Evolutionary conservation across 2,113 vertebrate genomes (phyloP).

Genomic region (Pavo muticus): DNA sequence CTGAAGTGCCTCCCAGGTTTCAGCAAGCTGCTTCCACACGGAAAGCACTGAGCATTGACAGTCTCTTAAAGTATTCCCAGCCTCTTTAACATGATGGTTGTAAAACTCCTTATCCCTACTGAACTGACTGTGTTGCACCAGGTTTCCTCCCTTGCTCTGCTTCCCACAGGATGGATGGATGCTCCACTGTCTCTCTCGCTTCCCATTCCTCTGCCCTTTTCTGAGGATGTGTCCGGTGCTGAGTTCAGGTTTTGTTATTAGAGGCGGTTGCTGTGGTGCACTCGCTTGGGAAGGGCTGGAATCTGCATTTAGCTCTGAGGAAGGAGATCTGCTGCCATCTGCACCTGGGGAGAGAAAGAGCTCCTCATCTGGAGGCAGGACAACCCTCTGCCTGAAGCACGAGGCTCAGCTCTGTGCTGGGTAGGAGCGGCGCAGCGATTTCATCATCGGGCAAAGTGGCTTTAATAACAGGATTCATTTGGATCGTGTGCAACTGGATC

Average conservation of each 20-base stretch:
- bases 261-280: background rate
- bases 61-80: background rate
- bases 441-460: background rate
- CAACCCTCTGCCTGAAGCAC: constrained; percentile 11
- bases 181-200: background rate
- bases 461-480: background rate
- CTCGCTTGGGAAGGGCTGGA: constrained; percentile 19
- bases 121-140: background rate
- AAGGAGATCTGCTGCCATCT: constrained; percentile 68
- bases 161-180: background rate
- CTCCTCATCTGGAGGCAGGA: constrained; percentile 50
- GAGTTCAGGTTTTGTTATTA: background rate
- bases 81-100: background rate
- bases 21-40: background rate
- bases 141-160: background rate
- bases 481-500: background rate
- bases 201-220: background rate
- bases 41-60: background rate
- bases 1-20: background rate
- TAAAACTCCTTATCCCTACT: background rate
- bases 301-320: background rate
- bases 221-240: background rate
- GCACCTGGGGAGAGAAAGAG: constrained; percentile 61
- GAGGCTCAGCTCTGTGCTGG: background rate
- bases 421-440: background rate